Evolutionary conservation across 2,113 vertebrate species (phyloP), one percentile per base, ranked within the genome.

Genomic region (Amphiprion ocellaris): DNA sequence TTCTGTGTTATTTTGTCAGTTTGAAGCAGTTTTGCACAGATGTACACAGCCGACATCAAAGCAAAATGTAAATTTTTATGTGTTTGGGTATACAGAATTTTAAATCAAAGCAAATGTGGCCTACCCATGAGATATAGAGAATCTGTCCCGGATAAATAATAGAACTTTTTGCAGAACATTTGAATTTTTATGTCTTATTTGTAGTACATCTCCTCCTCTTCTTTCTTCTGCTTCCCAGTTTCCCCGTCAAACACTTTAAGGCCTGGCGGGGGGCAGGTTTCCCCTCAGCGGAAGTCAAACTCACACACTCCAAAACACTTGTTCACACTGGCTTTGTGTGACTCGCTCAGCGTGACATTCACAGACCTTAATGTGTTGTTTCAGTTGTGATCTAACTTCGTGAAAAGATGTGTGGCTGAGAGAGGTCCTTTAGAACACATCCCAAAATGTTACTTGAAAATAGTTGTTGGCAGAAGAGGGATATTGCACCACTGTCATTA

Each of bases 241-340:
- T 77, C 19, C 65, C 60, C 65, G 58, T 84, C 37, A 84, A 49
- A 75, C 47, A 72, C 64, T 68, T 66, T 47, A 41, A 50, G 63
- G 68, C 56, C 66, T 74, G 56, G 65, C 8, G 4, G 67, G 69
- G 28, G 67, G 72, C 24, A 69, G 73, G 59, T 68, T 69, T 69
- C 50, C 70, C 62, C 58, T 58, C 17, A 23, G 58, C 10, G 28
- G 79, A 77, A 71, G 63, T 79, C 76, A 79, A 71, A 77, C 70
- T 23, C 77, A 64, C 61, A 72, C 84, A 50, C 73, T 67, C 44
- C 68, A 67, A 69, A 26, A 61, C 77, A 70, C 67, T 82, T 73
- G 74, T 79, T 86, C 74, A 78, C 78, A 76, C 68, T 69, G 77
- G 30, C 61, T 77, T 70, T 77, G 68, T 76, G 67, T 54, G 44